Base-by-base conservation (phyloP, 2,888 invertebrate species). In the Drosophila fungiperda region DNA sequence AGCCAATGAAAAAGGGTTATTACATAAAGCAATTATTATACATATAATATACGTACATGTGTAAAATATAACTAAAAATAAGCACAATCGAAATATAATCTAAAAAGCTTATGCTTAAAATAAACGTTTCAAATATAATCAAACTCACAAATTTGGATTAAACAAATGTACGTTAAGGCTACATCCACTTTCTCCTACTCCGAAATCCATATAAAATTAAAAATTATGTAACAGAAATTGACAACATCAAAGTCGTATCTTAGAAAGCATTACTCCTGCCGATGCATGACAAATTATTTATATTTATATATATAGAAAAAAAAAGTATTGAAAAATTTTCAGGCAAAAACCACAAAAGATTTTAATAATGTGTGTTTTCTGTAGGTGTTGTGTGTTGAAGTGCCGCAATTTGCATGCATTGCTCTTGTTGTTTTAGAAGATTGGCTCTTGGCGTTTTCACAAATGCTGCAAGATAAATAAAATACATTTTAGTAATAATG, bases 71-170 rank as follows among this genome's bases (percentile, higher is more conserved):
- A 66, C 86, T 85, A 76, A 85, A 82, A 82, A 59, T 72, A 66
- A 78, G 71, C 52, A 70, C 72, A 77, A 73, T 58, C 61, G 29
- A 65, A 63, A 38, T 64, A 62, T 49, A 64, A 65, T 35, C 50
- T 77, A 52, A 68, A 66, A 67, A 63, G 35, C 54, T 57, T 80
- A 76, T 64, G 64, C 35, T 26, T 80, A 78, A 69, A 64, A 67
- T 49, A 68, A 61, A 66, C 59, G 57, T 49, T 69, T 66, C 68
- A 72, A 74, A 68, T 71, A 83, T 65, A 73, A 79, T 85, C 71
- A 75, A 84, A 84, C 73, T 82, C 73, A 78, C 69, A 77, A 80
- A 81, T 81, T 83, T 87, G 79, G 75, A 85, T 87, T 85, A 77
- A 85, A 87, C 84, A 85, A 84, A 77, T 75, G 42, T 54, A 68